Conservation (phyloP, 2,888 invertebrate species). For the Cheilosia urbana region DNA sequence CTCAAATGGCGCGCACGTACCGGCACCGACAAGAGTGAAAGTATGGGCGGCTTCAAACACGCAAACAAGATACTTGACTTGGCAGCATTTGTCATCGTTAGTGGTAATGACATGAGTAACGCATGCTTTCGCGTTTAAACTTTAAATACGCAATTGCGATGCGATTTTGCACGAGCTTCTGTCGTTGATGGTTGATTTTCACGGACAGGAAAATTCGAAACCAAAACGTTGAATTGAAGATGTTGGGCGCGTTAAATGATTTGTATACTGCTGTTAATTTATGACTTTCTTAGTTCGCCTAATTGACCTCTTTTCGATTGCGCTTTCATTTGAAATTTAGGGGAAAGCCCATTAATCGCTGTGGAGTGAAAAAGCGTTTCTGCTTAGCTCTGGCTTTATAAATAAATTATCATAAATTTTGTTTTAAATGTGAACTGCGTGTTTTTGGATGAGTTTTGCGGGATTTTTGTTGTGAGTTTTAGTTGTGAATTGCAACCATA, state of each 20-base stretch:
- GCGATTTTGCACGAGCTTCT: constrained; percentile 6
- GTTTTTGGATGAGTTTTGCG: neutral
- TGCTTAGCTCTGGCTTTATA: constrained; percentile 6
- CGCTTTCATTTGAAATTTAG: constrained; percentile 9
- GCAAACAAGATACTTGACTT: constrained; percentile 30
- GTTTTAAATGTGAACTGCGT: constrained; percentile 38
- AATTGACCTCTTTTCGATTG: constrained; percentile 14
- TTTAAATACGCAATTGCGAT: constrained; percentile 31
- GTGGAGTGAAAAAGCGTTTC: neutral
- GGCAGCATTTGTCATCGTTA: constrained; percentile 27
- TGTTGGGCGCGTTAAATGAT: constrained; percentile 3
- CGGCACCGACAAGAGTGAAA: constrained; percentile 43
- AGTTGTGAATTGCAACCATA: too few species aligned
- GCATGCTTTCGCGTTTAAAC: constrained; percentile 37
- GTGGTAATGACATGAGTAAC: constrained; percentile 27
- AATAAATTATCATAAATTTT: constrained; percentile 48
- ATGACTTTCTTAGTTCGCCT: constrained; percentile 11
- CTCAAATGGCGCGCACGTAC: constrained; percentile 17
- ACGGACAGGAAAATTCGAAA: constrained; percentile 34
- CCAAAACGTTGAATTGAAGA: constrained; percentile 13
- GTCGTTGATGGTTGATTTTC: constrained; percentile 2
- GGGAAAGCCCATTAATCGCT: constrained; percentile 39
- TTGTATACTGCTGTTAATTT: constrained; percentile 5
- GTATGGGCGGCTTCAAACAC: constrained; percentile 37
- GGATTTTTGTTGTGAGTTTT: neutral